phyloP scores from a whole-genome alignment of 2,113 vertebrate genomes.

The Gymnogyps californianus region DNA sequence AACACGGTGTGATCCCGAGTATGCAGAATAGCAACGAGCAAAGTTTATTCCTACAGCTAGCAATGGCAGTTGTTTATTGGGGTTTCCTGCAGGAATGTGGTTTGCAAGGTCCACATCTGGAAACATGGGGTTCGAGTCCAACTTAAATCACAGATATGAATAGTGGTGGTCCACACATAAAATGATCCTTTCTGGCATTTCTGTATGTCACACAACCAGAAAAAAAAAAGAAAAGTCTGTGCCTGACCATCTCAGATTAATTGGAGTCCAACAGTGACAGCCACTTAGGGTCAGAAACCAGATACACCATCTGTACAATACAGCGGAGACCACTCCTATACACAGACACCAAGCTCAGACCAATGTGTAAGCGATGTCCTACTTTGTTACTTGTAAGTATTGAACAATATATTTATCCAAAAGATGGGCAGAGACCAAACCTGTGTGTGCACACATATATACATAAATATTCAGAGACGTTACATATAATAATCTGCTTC shows the following conservation, averaged over 20 bases:
- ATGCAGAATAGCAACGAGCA: not conserved
- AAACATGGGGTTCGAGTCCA: not conserved
- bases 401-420: not conserved
- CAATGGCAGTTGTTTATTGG: not conserved
- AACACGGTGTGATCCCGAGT: accelerated
- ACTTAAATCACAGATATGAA: not conserved
- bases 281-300: not conserved
- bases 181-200: not conserved
- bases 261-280: not conserved
- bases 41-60: not conserved
- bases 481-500: not conserved
- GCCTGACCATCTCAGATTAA: not conserved
- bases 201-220: not conserved
- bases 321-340: not conserved
- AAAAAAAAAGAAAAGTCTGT: not conserved
- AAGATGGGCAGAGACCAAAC: not conserved
- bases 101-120: not conserved
- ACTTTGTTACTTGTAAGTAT: not conserved
- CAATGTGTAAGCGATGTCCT: not conserved
- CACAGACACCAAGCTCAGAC: not conserved
- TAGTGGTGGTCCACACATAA: not conserved
- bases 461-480: not conserved
- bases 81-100: not conserved
- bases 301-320: not conserved
- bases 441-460: not conserved